Base-by-base conservation (phyloP, 2,888 invertebrate genomes). In the Linnaemya tessellans region DNA sequence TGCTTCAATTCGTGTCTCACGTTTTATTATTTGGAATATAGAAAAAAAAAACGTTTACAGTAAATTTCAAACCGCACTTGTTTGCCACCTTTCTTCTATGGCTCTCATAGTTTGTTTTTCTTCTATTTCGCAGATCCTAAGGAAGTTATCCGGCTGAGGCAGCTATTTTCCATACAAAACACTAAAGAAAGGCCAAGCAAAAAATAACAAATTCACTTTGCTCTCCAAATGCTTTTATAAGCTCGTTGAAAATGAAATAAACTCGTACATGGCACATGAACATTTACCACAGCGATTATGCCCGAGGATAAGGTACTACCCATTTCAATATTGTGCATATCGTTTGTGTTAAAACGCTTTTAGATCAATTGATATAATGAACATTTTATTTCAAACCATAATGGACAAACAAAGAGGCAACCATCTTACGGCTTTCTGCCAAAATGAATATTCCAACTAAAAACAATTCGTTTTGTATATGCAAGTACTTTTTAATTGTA, bases 271-370 rank as follows among this genome's bases (percentile, higher is more conserved):
- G 49, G 58, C 67, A 74, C 67, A 74, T 68, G 38, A 65, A 77
- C 30, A 71, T 82, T 71, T 71, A 65, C 58, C 70, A 81, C 68
- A 78, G 71, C 79, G 85, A 82, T 85, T 75, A 80, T 60, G 85
- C 85, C 85, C 54, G 65, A 80, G 85, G 85, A 85, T 85, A 82
- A 85, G 67, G 65, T 82, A 85, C 85, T 85, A 80, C 85, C 85
- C 85, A 85, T 85, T 85, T 74, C 82, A 85, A 79, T 85, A 85
- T 82, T 82, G 85, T 85, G 62, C 82, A 80, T 85, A 85, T 79
- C 70, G 85, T 75, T 85, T 82, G 58, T 82, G 49, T 75, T 85
- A 75, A 85, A 82, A 85, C 85, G 82, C 82, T 85, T 82, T 82
- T 75, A 85, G 85, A 85, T 85, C 82, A 71, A 71, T 77, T 82